Conservation (phyloP, 1,140 invertebrate genomes). For the Zaprionus capensis region DNA sequence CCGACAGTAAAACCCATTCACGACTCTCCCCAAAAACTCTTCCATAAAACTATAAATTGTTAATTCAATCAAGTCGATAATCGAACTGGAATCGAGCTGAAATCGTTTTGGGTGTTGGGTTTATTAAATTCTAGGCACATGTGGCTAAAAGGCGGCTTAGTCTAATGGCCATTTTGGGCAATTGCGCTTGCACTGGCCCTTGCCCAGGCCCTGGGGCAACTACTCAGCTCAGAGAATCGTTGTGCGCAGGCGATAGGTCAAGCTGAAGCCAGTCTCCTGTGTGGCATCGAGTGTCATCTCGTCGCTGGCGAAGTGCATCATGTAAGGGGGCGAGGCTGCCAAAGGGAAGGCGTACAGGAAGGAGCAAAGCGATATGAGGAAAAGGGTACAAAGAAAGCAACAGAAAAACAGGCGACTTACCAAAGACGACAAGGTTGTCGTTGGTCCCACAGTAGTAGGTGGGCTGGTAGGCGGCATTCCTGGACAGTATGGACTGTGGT, state of each 20-base stretch:
- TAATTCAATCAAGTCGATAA: constrained; percentile 4
- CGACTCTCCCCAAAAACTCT: too few relatives aligned
- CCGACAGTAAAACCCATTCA: too few relatives aligned
- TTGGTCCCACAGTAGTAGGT: constrained; percentile 77
- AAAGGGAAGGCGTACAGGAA: not conserved
- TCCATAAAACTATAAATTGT: not conserved
- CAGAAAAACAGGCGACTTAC: constrained; percentile 41
- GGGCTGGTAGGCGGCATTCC: constrained; percentile 79
- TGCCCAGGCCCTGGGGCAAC: not conserved
- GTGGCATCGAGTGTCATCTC: constrained; percentile 57
- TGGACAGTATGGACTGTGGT: constrained; percentile 72
- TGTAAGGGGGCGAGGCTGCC: constrained; percentile 62
- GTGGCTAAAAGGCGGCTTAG: constrained; percentile 38
- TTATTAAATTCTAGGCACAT: constrained; percentile 63
- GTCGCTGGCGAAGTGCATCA: constrained; percentile 71
- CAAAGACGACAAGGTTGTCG: constrained; percentile 65
- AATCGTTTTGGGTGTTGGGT: constrained; percentile 47
- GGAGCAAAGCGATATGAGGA: not conserved
- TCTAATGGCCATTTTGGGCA: constrained; percentile 31
- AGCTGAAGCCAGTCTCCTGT: constrained; percentile 66
- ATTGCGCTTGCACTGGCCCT: constrained; percentile 10
- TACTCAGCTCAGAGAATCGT: constrained; percentile 46
- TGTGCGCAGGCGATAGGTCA: constrained; percentile 66
- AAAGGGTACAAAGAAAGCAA: not conserved
- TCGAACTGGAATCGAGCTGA: constrained; percentile 1